Percentiles rank a stretch among this genome's conserved stretches.
These are phyloP conservation scores for Camptogramma bilineatum DNA, from an alignment of 2,888 invertebrate genomes.

Conservation along the genomic window DNA sequence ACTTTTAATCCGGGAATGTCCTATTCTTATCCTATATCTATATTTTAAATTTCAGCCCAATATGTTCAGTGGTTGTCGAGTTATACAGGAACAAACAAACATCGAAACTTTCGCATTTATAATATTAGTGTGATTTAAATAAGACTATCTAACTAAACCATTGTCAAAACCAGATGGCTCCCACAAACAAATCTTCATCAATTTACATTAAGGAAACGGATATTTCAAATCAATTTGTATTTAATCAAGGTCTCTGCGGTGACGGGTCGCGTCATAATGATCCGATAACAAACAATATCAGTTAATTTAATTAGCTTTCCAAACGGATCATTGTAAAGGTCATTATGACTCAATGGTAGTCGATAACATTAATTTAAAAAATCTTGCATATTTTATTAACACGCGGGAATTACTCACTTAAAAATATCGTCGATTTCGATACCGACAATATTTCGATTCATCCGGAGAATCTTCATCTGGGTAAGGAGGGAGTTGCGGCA, in stretches of 20 bases:
- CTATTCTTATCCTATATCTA: no score
- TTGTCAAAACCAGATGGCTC: neutral
- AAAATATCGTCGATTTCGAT: no score
- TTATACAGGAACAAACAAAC: no score
- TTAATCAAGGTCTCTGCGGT: neutral
- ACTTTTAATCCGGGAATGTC: no score
- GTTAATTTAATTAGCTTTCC: conserved; percentile 6
- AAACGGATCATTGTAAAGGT: conserved; percentile 7
- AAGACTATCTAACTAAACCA: neutral
- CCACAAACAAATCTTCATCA: neutral
- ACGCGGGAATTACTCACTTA: no score
- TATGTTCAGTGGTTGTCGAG: no score
- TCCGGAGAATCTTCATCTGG: no score
- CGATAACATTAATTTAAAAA: conserved; percentile 2
- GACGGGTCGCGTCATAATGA: conserved; percentile 16
- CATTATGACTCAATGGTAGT: conserved; percentile 1
- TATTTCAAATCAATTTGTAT: neutral
- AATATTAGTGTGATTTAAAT: no score
- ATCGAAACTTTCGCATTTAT: no score
- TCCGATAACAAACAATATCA: conserved; percentile 11
- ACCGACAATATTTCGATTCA: no score
- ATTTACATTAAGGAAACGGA: conserved; percentile 1
- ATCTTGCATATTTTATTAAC: neutral
- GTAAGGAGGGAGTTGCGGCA: no score
- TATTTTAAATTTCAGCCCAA: no score